These are phyloP conservation scores for Pseudochromis fuscus DNA, from an alignment of 2,797 vertebrate species.

Conservation along the genomic window DNA sequence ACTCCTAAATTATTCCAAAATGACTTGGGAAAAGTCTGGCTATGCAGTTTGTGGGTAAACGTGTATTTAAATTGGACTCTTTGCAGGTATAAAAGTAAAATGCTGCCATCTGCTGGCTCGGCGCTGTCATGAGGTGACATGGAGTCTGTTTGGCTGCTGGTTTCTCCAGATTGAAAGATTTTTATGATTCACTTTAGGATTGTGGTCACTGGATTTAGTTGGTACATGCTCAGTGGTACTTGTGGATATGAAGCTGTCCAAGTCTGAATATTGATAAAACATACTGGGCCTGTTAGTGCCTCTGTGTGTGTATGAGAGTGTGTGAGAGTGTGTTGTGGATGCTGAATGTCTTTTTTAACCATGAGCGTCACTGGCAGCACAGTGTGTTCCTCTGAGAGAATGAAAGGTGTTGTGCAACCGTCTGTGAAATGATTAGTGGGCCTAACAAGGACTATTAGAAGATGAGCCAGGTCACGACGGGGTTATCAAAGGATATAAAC, in stretches of 20 bases:
- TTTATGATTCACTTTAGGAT: slow-evolving; percentile 25
- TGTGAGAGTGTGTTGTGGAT: slow-evolving; percentile 1
- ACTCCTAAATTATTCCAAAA: background rate
- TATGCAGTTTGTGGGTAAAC: background rate
- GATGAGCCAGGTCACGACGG: slow-evolving; percentile 57
- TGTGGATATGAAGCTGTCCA: slow-evolving; percentile 10
- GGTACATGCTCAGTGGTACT: slow-evolving; percentile 10
- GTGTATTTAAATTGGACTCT: background rate
- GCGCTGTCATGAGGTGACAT: slow-evolving; percentile 8
- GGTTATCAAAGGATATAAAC: slow-evolving; percentile 57
- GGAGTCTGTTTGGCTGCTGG: slow-evolving; percentile 5
- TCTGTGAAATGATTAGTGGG: slow-evolving; percentile 65
- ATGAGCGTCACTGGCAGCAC: slow-evolving; percentile 57
- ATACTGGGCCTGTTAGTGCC: slow-evolving; percentile 18
- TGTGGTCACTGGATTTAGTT: slow-evolving; percentile 30
- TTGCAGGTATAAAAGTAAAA: slow-evolving; percentile 39
- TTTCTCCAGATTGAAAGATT: slow-evolving; percentile 30
- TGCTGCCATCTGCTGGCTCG: slow-evolving; percentile 70
- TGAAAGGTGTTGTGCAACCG: slow-evolving; percentile 68
- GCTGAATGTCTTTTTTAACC: slow-evolving; percentile 48
- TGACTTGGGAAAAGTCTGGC: background rate
- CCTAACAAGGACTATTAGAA: slow-evolving; percentile 47
- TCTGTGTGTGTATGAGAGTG: slow-evolving; percentile 1
- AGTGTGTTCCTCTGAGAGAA: slow-evolving; percentile 63
- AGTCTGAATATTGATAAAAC: slow-evolving; percentile 29